These are phyloP conservation scores for Microtus ochrogaster DNA, from an alignment of 2,113 vertebrate genomes.

Conservation along the genomic window DNA sequence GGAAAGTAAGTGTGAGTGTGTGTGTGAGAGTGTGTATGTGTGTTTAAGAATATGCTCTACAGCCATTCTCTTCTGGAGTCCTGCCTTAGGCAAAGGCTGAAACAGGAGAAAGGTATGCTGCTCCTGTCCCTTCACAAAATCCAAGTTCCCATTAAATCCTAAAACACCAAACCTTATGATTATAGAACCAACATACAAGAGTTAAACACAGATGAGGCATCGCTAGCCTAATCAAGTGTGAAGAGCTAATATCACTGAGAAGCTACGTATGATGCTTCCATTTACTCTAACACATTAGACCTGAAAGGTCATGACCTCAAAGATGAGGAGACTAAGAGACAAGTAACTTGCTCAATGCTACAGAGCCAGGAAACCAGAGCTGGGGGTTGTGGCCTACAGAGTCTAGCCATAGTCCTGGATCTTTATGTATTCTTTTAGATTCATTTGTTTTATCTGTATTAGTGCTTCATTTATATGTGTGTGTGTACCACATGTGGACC, in stretches of 20 bases:
- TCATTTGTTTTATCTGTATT: background rate
- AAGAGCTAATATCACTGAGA: constrained; percentile 19
- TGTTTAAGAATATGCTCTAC: constrained; percentile 64
- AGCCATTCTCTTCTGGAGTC: constrained; percentile 79
- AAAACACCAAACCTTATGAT: constrained; percentile 24
- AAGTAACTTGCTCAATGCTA: background rate
- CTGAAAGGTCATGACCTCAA: constrained; percentile 30
- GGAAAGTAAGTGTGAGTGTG: constrained; percentile 54
- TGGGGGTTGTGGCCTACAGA: background rate
- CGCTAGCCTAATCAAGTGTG: constrained; percentile 2
- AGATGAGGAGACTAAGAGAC: background rate
- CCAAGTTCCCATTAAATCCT: constrained; percentile 30
- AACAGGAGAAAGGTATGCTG: constrained; percentile 4
- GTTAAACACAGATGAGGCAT: background rate
- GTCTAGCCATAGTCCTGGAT: background rate
- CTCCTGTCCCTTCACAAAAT: background rate
- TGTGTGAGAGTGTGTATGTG: background rate
- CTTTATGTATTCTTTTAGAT: background rate
- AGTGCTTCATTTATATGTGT: background rate
- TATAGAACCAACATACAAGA: constrained; percentile 16
- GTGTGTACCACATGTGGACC: background rate
- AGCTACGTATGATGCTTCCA: background rate
- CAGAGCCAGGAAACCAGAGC: background rate
- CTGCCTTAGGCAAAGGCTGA: constrained; percentile 71
- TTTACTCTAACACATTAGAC: background rate